Conservation (phyloP, 2,113 vertebrate species). For the Sigmodon hispidus region DNA sequence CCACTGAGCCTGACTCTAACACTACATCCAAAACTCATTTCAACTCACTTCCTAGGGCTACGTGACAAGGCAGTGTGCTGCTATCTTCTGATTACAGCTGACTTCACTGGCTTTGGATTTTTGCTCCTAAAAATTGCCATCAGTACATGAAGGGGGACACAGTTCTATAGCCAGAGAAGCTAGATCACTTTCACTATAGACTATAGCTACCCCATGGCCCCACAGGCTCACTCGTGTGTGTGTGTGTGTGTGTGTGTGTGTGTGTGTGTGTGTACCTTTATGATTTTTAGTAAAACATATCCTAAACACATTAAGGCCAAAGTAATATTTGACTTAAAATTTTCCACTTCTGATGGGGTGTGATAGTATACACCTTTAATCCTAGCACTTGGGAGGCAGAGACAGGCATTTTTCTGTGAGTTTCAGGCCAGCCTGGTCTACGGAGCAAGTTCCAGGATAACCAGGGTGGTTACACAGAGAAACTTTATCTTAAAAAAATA, state of each 20-base stretch:
- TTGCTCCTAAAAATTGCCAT: background rate
- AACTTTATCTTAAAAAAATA: background rate
- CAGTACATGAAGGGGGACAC: background rate
- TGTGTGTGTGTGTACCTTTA: too few relatives aligned
- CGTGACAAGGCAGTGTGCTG: background rate
- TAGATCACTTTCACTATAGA: background rate
- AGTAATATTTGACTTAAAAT: background rate
- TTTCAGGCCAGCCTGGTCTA: background rate
- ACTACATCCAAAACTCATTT: background rate
- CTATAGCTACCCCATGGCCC: background rate
- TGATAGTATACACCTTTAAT: background rate
- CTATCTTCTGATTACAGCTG: background rate
- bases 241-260: too few relatives aligned
- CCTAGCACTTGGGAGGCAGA: background rate
- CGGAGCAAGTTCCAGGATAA: background rate
- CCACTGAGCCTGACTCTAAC: background rate
- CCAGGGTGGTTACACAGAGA: background rate
- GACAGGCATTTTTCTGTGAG: background rate
- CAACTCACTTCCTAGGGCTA: background rate
- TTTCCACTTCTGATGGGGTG: background rate
- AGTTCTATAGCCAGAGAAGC: accelerated
- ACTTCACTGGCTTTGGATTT: background rate
- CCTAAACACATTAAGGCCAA: background rate
- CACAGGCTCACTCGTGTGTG: accelerated
- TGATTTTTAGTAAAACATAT: background rate